phyloP scores from a whole-genome alignment of 2,888 invertebrate genomes.

The Matsumyia berberina region DNA sequence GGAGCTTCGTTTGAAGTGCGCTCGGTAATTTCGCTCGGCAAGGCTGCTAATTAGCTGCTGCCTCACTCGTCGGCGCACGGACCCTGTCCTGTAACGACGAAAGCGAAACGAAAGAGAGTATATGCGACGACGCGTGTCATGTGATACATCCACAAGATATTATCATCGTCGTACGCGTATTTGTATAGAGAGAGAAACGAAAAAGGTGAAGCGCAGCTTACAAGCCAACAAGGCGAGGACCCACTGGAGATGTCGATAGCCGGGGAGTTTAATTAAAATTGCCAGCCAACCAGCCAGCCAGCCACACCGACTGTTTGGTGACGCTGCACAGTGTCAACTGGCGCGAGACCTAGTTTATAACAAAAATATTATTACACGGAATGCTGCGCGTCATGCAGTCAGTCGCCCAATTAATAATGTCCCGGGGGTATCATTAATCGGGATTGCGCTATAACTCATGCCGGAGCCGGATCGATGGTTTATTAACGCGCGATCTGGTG shows the following conservation, averaged over 20 bases:
- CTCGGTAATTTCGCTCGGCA: slow-evolving; percentile 66
- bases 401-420: slow-evolving; percentile 74
- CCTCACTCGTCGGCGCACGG: slow-evolving; percentile 25
- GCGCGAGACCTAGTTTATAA: slow-evolving; percentile 73
- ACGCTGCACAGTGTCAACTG: slow-evolving; percentile 66
- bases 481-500: slow-evolving; percentile 68
- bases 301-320: slow-evolving; percentile 58
- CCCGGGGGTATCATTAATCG: slow-evolving; percentile 74
- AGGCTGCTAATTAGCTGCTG: slow-evolving; percentile 69
- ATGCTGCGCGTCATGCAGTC: slow-evolving; percentile 63
- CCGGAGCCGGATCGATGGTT: slow-evolving; percentile 69
- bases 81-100: neutral
- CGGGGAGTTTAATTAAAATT: slow-evolving; percentile 73
- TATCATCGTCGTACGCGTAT: slow-evolving; percentile 54
- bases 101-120: slow-evolving; percentile 57
- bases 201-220: neutral
- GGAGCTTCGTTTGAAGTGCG: slow-evolving; percentile 66
- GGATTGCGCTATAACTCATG: slow-evolving; percentile 72
- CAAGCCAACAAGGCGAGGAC: slow-evolving; percentile 5
- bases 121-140: slow-evolving; percentile 71
- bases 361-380: slow-evolving; percentile 68
- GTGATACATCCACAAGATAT: slow-evolving; percentile 72
- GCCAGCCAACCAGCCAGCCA: slow-evolving; percentile 59
- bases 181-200: slow-evolving; percentile 36
- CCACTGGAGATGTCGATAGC: slow-evolving; percentile 69